These are phyloP conservation scores for Microctenopoma stevenorrisi DNA, from an alignment of 2,797 vertebrate genomes.

Conservation along the genomic window DNA sequence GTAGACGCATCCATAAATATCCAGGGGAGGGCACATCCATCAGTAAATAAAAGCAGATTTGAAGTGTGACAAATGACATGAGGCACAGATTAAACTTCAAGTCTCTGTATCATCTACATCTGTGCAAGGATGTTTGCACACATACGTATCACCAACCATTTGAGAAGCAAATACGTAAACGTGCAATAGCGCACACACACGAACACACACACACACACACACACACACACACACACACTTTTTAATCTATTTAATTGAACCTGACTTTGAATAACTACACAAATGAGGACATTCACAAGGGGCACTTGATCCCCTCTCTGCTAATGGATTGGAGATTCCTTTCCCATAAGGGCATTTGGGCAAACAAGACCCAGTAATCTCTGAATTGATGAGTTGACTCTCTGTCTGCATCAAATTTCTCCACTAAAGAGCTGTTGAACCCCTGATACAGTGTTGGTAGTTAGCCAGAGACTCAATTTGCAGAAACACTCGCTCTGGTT, in stretches of 20 bases:
- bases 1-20: constrained; percentile 2
- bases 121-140: background rate
- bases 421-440: constrained; percentile 80
- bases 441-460: constrained; percentile 79
- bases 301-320: constrained; percentile 79
- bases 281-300: constrained; percentile 84
- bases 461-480: constrained; percentile 78
- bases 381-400: constrained; percentile 80
- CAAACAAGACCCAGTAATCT: constrained; percentile 85
- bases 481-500: constrained; percentile 63
- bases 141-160: constrained; percentile 7
- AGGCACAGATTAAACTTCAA: constrained; percentile 9
- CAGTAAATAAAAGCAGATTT: constrained; percentile 16
- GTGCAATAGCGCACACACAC: constrained; percentile 3
- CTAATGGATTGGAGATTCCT: constrained; percentile 86
- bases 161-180: constrained; percentile 46
- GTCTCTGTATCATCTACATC: background rate
- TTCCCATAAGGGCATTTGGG: constrained; percentile 79
- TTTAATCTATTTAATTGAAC: constrained; percentile 85
- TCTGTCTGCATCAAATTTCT: constrained; percentile 83
- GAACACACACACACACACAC: constrained; percentile 19
- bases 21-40: background rate
- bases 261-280: constrained; percentile 85
- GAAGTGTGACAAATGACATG: background rate
- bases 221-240: constrained; percentile 49